phyloP scores from a whole-genome alignment of 2,113 vertebrate genomes.

The Myotis brandtii region DNA sequence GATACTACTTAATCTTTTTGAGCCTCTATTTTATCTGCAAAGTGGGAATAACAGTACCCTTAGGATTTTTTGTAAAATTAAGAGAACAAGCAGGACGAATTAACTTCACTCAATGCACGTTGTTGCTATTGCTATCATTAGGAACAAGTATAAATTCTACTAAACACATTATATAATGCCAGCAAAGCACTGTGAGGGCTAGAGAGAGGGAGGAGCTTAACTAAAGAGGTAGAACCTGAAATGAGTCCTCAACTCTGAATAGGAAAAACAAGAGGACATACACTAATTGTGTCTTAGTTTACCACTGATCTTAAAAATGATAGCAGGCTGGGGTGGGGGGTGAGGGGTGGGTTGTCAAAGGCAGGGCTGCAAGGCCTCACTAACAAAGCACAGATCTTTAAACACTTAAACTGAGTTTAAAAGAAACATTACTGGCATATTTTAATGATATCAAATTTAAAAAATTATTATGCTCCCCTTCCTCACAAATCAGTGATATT shows the following conservation, averaged over 20 bases:
- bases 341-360: background rate
- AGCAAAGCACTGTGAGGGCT: background rate
- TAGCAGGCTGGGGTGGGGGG: too few species aligned
- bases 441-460: constrained; percentile 27
- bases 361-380: background rate
- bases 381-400: background rate
- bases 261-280: background rate
- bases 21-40: background rate
- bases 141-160: background rate
- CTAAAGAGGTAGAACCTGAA: background rate
- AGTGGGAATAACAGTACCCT: background rate
- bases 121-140: background rate
- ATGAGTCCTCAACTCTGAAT: background rate
- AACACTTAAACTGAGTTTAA: background rate
- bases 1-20: background rate
- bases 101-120: background rate
- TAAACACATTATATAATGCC: background rate
- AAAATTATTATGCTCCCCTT: constrained; percentile 23
- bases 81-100: background rate
- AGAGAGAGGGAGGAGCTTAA: background rate
- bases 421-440: background rate
- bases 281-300: background rate
- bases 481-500: background rate
- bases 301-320: background rate
- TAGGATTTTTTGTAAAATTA: background rate